A percentile compares a stretch with the other conserved stretches of the same genome.
Evolutionary conservation across 2,888 invertebrate species (phyloP).

Genomic region (Tribolium freemani): DNA sequence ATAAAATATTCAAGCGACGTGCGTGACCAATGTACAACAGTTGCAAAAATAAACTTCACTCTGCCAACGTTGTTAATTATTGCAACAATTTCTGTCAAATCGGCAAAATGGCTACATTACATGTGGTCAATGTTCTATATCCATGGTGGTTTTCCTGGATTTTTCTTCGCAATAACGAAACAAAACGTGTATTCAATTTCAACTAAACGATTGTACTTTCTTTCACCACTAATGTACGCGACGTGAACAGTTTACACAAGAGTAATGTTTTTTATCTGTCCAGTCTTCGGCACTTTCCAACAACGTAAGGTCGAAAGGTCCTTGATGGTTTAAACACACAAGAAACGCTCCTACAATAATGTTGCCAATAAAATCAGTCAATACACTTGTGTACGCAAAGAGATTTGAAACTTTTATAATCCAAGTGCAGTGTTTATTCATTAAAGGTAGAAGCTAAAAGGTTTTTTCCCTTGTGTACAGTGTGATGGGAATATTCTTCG

Average conservation of each 20-base stretch:
- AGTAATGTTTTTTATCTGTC: background rate
- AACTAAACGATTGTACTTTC: background rate
- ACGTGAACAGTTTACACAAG: background rate
- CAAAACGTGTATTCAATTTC: background rate
- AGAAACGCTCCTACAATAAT: background rate
- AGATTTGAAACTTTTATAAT: background rate
- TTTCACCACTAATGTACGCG: background rate
- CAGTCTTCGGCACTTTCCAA: background rate
- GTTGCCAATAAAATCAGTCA: background rate
- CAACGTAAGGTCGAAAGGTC: background rate
- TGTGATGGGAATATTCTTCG: too few relatives aligned
- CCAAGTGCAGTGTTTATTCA: background rate
- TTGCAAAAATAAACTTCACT: background rate
- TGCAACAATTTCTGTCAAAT: background rate
- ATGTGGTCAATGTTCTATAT: too few relatives aligned
- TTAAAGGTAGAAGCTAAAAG: background rate
- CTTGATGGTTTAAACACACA: background rate
- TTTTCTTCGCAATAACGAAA: too few relatives aligned
- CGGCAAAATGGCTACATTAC: background rate
- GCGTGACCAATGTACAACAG: background rate
- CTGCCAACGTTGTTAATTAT: background rate
- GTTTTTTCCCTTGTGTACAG: background rate
- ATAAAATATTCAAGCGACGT: background rate
- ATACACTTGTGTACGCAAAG: background rate
- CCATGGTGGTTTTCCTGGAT: too few relatives aligned